Base-by-base conservation (phyloP, 2,797 vertebrate genomes). In the Lutjanus argentimaculatus region DNA sequence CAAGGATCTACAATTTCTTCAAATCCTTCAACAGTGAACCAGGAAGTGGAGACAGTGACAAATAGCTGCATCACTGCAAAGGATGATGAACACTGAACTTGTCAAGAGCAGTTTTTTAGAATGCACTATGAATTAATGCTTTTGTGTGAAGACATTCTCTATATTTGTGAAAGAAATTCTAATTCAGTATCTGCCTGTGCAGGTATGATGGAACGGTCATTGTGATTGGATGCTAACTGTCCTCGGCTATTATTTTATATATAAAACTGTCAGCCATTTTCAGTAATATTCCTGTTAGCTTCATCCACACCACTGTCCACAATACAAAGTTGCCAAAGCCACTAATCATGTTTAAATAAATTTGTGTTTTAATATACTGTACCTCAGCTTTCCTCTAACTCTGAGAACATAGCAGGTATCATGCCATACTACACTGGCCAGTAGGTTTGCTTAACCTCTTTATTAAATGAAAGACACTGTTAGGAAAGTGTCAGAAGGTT, bases 1-100 rank as follows among this genome's bases (percentile, higher is more conserved):
- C 89, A 0, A 85, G 90, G 72, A 74, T 96, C 66, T 82, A 76
- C 55, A 92, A 91, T 30, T 88, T 90, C 53, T 17, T 95, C 48
- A 77, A 64, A 2, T 89, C 84, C 12, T 82, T 86, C 66, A 80
- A 43, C 15, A 12, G 70, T 6, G 67, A 48, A 40, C 40, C 80
- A 21, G 77, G 73, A 21, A 51, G 56, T 4, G 84, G 63, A 88
- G 79, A 43, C 8, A 1, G 8, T 2, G 10, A 48, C 2, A 57
- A 91, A 17, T 90, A 86, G 49, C 55, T 62, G 51, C 63, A 17
- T n/a, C 63, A 0, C 8, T n/a, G 42, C 36, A 36, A 69, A 55
- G 7, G 48, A 84, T 0, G 8, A 43, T 48, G 64, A 52, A 82
- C 66, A 25, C 22, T 46, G 46, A 9, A 66, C 59, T 3, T 53